A percentile compares a stretch with the other conserved stretches of the same genome.
These are phyloP conservation scores for Ganaspis sp. DNA, from an alignment of 1,140 invertebrate species.

Conservation along the genomic window DNA sequence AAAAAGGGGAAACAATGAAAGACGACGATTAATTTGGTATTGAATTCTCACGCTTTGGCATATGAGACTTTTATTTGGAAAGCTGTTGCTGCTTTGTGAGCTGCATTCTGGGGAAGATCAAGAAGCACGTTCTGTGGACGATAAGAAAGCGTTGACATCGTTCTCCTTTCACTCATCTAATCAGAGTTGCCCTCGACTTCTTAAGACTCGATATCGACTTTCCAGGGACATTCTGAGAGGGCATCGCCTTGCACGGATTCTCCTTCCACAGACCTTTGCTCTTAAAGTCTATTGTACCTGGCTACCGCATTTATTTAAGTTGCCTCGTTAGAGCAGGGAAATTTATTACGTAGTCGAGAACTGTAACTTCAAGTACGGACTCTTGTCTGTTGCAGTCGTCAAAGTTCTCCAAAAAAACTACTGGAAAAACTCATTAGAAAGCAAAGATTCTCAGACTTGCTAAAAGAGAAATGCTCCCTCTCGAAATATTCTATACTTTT, in stretches of 20 bases:
- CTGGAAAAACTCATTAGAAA: background rate
- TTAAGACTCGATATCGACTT: slow-evolving; percentile 18
- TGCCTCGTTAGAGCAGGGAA: slow-evolving; percentile 14
- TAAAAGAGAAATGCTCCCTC: too few relatives aligned
- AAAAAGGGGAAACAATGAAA: slow-evolving; percentile 1
- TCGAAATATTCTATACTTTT: too few relatives aligned
- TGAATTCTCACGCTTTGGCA: slow-evolving; percentile 4
- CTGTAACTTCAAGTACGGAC: background rate
- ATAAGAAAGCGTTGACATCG: slow-evolving; percentile 30
- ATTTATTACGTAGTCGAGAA: slow-evolving; percentile 25
- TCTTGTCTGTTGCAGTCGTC: background rate
- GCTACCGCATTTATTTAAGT: slow-evolving; percentile 17
- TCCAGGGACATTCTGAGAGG: slow-evolving; percentile 26
- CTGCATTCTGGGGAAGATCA: background rate
- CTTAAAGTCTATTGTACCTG: slow-evolving; percentile 16
- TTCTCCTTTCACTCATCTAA: slow-evolving; percentile 29
- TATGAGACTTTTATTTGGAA: background rate
- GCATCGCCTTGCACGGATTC: slow-evolving; percentile 30
- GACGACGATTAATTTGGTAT: background rate
- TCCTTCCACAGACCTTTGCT: slow-evolving; percentile 25
- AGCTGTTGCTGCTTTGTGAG: background rate
- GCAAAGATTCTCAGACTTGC: background rate
- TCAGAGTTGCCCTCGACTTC: slow-evolving; percentile 18
- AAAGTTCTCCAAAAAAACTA: background rate
- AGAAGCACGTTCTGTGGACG: background rate